Base-by-base conservation (phyloP, 2,113 vertebrate genomes). In the Hyaena hyaena region DNA sequence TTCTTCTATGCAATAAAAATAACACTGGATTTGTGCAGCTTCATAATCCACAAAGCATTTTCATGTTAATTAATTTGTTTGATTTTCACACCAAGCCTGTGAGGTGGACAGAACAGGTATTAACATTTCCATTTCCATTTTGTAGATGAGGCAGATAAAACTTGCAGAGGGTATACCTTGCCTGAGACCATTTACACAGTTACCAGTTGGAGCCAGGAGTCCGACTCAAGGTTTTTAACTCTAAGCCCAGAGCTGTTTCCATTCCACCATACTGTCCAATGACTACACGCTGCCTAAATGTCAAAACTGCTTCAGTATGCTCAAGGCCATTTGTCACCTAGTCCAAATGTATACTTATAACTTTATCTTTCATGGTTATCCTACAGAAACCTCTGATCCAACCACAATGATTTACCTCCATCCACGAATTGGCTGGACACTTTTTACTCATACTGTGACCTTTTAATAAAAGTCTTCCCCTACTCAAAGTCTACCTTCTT, bases 1-100 rank as follows among this genome's bases (percentile, higher is more conserved):
- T 69, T 85, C 21, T 86, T 85, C 80, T 90, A 50, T 73, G 68
- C 73, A 71, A 50, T 92, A 81, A 97, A 83, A 96, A 76, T 39
- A 95, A 88, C 19, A 80, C 58, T 16, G 31, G 85, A 45, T 79
- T 97, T 95, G 35, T 88, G 19, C 23, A 39, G 53, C n/a, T 88
- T 91, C 77, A 68, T n/a, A 80, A 82, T 58, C 31, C 55, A 96
- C 73, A 61, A 95, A 55, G 31, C 24, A 35, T 33, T 93, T 89
- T 82, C 73, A 31, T 7, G 21, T 77, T 55, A 50, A 89, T 92
- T 63, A 68, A 90, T 71, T 74, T 84, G 31, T 69, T 94, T 95
- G 68, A 21, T 55, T 55, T 58, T 90, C 73, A 53, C 76, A 85
- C 15, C 45, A 91, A 82, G 28, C 28, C 16, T 85, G 50, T 63